phyloP scores from a whole-genome alignment of 92 coral and sea anemone genomes.

The Umimayanthus kanabou region DNA sequence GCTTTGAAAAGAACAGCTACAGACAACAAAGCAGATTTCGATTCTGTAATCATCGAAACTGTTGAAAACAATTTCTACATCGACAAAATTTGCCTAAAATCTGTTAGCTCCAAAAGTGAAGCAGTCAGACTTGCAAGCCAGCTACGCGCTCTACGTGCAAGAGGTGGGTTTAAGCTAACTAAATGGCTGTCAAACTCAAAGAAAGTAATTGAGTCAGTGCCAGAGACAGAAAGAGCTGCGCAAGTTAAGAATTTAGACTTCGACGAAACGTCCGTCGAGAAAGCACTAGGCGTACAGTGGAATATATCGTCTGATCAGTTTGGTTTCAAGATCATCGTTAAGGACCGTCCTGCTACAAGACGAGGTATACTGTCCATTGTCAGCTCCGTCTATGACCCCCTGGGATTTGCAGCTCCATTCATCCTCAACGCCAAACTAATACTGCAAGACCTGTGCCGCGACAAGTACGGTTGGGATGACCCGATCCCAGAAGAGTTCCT shows the following conservation, averaged over 20 bases:
- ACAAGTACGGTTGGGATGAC: conserved; percentile 1
- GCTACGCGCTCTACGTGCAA: conserved; percentile 25
- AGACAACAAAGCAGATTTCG: conserved; percentile 42
- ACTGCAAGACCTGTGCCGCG: conserved; percentile 11
- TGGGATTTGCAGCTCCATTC: conserved; percentile 30
- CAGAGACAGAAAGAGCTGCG: background rate
- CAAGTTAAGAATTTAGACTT: background rate
- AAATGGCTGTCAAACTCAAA: too few species aligned
- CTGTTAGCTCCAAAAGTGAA: background rate
- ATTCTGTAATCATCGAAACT: background rate
- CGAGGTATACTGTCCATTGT: conserved; percentile 28
- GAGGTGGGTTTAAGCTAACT: conserved; percentile 6
- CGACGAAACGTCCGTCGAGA: background rate
- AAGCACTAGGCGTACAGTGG: conserved; percentile 24
- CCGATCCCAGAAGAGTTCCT: background rate
- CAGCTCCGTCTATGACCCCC: conserved; percentile 42
- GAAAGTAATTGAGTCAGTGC: background rate
- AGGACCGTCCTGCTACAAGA: conserved; percentile 19
- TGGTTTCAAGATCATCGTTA: conserved; percentile 7
- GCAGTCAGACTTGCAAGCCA: background rate
- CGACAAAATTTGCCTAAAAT: conserved; percentile 40
- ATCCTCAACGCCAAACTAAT: conserved; percentile 19
- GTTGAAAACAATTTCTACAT: conserved; percentile 33
- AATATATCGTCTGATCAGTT: background rate
- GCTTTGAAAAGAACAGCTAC: conserved; percentile 34